Conservation (phyloP, 2,888 invertebrate genomes). For the Ochlodes sylvanus region DNA sequence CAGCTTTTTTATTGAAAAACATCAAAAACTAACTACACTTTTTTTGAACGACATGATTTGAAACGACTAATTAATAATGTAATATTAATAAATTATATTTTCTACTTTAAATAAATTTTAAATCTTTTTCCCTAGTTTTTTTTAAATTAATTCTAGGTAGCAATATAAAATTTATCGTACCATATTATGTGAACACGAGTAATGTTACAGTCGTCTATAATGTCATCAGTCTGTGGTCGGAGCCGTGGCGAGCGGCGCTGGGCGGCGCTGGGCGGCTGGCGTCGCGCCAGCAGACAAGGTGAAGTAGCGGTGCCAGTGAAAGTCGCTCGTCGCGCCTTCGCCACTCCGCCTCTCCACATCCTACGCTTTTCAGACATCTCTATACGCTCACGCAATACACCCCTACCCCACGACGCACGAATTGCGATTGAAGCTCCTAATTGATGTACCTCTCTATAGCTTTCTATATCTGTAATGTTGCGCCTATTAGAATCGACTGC, state of each 20-base stretch:
- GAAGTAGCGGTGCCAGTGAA: constrained; percentile 79
- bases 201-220: background rate
- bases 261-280: constrained; percentile 55
- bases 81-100: too few species aligned
- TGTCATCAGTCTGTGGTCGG: background rate
- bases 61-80: too few species aligned
- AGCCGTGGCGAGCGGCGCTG: constrained; percentile 40
- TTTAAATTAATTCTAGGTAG: too few species aligned
- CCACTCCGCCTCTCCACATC: constrained; percentile 39
- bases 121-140: too few species aligned
- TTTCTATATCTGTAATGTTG: background rate
- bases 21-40: too few species aligned
- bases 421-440: background rate
- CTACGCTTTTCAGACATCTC: constrained; percentile 25
- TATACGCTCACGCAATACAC: constrained; percentile 21
- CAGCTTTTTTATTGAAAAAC: too few species aligned
- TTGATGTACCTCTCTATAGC: background rate
- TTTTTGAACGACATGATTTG: too few species aligned
- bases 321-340: constrained; percentile 57
- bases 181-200: background rate
- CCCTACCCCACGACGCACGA: background rate
- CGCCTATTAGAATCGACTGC: background rate
- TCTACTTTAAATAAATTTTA: too few species aligned
- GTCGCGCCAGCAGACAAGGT: constrained; percentile 74
- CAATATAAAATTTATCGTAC: too few species aligned